phyloP scores from a whole-genome alignment of 2,797 vertebrate genomes.

The Simalia tracyae region DNA sequence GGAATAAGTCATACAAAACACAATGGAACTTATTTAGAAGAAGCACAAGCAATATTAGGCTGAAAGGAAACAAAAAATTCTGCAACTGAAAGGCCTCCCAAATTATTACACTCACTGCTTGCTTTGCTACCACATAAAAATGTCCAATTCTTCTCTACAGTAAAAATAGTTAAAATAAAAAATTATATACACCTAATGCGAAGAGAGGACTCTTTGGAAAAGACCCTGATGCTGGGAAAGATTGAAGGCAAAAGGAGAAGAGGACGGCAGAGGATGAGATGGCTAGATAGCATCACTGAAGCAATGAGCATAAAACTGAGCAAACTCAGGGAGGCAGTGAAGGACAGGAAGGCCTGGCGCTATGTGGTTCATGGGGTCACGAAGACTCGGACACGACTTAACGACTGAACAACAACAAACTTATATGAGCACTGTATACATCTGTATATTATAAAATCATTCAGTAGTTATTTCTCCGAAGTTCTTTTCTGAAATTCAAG shows the following conservation, averaged over 20 bases:
- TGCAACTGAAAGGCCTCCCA: not conserved
- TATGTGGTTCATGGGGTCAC: no score
- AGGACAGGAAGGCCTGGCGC: no score
- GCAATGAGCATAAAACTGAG: no score
- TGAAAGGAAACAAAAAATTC: not conserved
- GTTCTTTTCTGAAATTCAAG: not conserved
- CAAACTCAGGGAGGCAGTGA: no score
- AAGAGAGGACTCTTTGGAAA: no score
- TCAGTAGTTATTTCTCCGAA: not conserved
- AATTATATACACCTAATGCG: not conserved
- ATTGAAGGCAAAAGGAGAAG: no score
- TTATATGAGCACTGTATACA: not conserved
- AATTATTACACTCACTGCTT: not conserved
- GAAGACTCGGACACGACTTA: no score
- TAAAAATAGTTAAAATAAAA: not conserved
- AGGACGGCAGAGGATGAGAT: no score
- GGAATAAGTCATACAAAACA: not conserved
- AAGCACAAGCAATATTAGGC: not conserved
- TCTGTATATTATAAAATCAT: not conserved
- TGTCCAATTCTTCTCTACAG: not conserved
- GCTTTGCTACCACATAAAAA: not conserved
- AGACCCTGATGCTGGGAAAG: no score
- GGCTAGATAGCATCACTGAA: no score
- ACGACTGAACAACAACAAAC: not conserved
- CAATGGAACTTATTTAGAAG: not conserved